Evolutionary conservation across 2,888 invertebrate genomes (phyloP), one percentile per base, ranked within the genome.

Genomic region (Synanthedon andrenaeformis): DNA sequence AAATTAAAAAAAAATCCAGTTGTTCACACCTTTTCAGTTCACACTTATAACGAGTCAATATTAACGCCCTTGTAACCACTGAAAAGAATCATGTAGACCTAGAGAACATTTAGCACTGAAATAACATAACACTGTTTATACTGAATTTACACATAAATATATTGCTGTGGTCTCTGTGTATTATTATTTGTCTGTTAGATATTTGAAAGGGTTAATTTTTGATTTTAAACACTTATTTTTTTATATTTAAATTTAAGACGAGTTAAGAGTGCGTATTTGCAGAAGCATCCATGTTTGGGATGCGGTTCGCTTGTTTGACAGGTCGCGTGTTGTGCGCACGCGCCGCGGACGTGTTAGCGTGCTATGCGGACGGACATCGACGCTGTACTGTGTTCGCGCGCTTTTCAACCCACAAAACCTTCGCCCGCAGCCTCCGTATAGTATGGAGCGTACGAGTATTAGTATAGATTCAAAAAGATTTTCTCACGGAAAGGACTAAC

Each of bases 331-430:
- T 42, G 45, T 64, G 63, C 69, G 60, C 70, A 70, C 75, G 71
- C 75, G 76, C 78, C 75, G 76, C 78, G 75, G 73, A 71, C 74
- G 75, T 78, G 69, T 77, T 74, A 79, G 79, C 86, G 85, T 86
- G 86, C 82, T 73, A 57, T 76, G 84, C 84, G 85, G 84, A 69
- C 86, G 83, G 71, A 76, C 77, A 74, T 76, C 84, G 76, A 80
- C 83, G 79, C 82, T 72, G 77, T 79, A 87, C 87, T 87, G 86
- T 79, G 79, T 86, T 85, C 84, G 84, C 87, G 86, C 85, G 85
- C 86, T 85, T 85, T 87, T 84, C 79, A 70, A 76, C 76, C 78
- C 74, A 74, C 69, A 70, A 79, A 81, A 79, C 84, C 82, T 81
- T 76, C 79, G 70, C 72, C 72, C 72, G 60, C 79, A 79, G 78